Conservation (phyloP, 2,113 vertebrate genomes). For the Perccottus glenii region DNA sequence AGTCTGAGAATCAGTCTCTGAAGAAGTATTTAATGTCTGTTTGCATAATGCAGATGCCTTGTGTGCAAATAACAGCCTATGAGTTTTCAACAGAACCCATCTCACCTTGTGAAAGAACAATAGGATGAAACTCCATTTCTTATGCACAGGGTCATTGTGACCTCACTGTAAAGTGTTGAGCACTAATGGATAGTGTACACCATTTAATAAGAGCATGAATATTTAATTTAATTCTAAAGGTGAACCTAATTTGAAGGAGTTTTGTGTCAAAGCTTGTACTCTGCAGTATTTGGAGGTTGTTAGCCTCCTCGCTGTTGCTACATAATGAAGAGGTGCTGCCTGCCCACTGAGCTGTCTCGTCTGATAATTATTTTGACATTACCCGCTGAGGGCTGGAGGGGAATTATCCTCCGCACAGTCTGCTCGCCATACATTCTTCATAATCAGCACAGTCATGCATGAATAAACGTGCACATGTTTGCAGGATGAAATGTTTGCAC, state of each 20-base stretch:
- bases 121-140: neutral
- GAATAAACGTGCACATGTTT: slow-evolving; percentile 11
- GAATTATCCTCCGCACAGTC: slow-evolving; percentile 50
- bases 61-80: neutral
- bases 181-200: neutral
- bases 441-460: slow-evolving; percentile 48
- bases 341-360: slow-evolving; percentile 66
- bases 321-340: slow-evolving; percentile 63
- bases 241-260: slow-evolving; percentile 10
- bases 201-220: neutral
- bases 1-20: neutral
- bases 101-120: neutral
- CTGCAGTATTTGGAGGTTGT: slow-evolving; percentile 41
- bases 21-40: neutral
- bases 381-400: slow-evolving; percentile 53
- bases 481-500: neutral
- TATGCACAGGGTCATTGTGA: neutral
- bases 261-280: slow-evolving; percentile 9
- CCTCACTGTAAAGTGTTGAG: neutral
- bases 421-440: slow-evolving; percentile 57
- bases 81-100: neutral
- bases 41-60: neutral
- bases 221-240: neutral
- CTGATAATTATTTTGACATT: slow-evolving; percentile 70
- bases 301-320: slow-evolving; percentile 41